Percentiles rank a stretch among this genome's conserved stretches.
These are phyloP conservation scores for Ceratoteleas bidentatus DNA, from an alignment of 1,140 invertebrate species.

Conservation along the genomic window DNA sequence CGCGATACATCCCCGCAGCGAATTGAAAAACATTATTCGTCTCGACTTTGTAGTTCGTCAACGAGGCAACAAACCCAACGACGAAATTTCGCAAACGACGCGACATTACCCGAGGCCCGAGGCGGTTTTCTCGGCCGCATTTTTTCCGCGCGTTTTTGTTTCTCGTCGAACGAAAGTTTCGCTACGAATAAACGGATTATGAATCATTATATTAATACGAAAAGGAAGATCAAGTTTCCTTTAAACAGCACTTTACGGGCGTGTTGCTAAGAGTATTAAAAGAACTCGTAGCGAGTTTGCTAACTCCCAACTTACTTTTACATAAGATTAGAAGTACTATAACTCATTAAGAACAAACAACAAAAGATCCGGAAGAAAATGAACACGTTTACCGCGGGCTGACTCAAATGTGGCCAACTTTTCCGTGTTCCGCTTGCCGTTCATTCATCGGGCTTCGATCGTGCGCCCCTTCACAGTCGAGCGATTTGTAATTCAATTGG, in stretches of 20 bases:
- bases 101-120: too few relatives aligned
- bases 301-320: constrained; percentile 61
- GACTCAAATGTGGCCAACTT: constrained; percentile 40
- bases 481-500: constrained; percentile 20
- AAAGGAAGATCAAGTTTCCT: constrained; percentile 62
- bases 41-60: too few relatives aligned
- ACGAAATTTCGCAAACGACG: too few relatives aligned
- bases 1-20: too few relatives aligned
- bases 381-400: constrained; percentile 42
- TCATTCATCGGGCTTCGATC: constrained; percentile 32
- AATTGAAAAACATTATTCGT: too few relatives aligned
- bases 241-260: constrained; percentile 56
- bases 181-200: constrained; percentile 54
- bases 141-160: too few relatives aligned
- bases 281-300: constrained; percentile 58
- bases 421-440: constrained; percentile 16
- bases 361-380: constrained; percentile 55
- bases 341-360: constrained; percentile 66
- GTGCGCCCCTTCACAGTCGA: neutral
- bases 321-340: constrained; percentile 67
- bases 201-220: constrained; percentile 64
- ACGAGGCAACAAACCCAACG: too few relatives aligned
- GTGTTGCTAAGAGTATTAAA: constrained; percentile 62
- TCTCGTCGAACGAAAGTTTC: constrained; percentile 50
- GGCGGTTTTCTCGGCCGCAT: too few relatives aligned